A percentile compares a stretch with the other conserved stretches of the same genome.
These are phyloP conservation scores for Oreochromis aureus DNA, from an alignment of 2,113 vertebrate genomes.

Conservation along the genomic window DNA sequence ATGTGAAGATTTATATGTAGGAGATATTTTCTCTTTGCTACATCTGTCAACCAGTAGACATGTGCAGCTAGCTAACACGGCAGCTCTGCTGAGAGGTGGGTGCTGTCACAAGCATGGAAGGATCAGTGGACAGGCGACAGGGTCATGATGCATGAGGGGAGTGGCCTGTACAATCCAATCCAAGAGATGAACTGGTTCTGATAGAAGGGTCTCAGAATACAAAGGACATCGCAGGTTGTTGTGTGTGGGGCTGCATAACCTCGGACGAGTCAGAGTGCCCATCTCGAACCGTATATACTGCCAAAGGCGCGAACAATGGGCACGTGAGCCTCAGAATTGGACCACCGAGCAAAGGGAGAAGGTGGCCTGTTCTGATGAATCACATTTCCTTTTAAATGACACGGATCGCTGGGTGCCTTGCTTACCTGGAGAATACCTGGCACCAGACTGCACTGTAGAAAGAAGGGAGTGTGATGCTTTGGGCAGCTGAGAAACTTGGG, in stretches of 20 bases:
- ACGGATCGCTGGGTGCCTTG: background rate
- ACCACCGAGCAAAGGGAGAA: background rate
- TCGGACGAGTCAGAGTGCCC: rapidly evolving
- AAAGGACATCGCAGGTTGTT: background rate
- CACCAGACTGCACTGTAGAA: background rate
- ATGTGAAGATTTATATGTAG: background rate
- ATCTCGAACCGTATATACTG: background rate
- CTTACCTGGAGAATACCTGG: background rate
- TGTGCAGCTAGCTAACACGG: background rate
- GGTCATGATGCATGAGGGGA: background rate
- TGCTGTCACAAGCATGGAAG: background rate
- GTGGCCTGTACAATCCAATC: background rate
- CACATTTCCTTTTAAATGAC: background rate
- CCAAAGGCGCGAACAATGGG: background rate
- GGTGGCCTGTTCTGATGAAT: background rate
- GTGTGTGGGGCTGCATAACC: background rate
- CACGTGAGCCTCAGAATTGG: background rate
- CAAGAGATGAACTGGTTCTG: background rate
- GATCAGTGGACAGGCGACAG: background rate
- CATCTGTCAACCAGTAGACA: background rate
- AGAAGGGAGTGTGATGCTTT: background rate
- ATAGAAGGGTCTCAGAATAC: background rate
- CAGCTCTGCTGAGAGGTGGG: background rate
- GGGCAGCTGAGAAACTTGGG: background rate
- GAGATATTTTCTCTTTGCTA: rapidly evolving